Evolutionary conservation across 2,113 vertebrate genomes (phyloP).

Genomic region (Eudyptes chrysolophus): DNA sequence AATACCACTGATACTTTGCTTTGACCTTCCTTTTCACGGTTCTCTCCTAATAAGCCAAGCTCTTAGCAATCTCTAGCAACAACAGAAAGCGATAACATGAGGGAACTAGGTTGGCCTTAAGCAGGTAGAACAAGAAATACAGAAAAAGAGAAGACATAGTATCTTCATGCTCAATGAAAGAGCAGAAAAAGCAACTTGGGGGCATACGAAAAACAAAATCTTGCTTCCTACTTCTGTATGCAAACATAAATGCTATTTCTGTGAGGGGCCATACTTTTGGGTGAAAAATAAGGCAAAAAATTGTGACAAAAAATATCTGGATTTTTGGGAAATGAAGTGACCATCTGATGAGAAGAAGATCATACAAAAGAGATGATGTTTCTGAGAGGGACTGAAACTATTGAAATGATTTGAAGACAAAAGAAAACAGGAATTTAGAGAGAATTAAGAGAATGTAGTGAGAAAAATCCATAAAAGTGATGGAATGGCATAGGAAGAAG

Average conservation of each 20-base stretch:
- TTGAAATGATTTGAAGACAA: not conserved
- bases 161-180: not conserved
- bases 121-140: not conserved
- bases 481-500: not conserved
- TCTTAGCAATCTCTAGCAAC: not conserved
- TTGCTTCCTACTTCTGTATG: not conserved
- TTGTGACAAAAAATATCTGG: not conserved
- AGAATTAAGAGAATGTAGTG: not conserved
- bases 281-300: not conserved
- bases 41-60: not conserved
- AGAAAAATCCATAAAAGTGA: not conserved
- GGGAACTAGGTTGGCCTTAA: not conserved
- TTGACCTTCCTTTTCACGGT: not conserved
- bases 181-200: not conserved
- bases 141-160: not conserved
- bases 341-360: not conserved
- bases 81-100: not conserved
- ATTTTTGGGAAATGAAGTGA: not conserved
- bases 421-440: not conserved
- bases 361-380: not conserved
- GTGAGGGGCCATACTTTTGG: not conserved
- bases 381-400: not conserved
- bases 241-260: not conserved
- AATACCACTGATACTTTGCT: not conserved
- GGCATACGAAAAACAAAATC: not conserved